phyloP scores from a whole-genome alignment of 2,797 vertebrate genomes.

The Bradypus variegatus region DNA sequence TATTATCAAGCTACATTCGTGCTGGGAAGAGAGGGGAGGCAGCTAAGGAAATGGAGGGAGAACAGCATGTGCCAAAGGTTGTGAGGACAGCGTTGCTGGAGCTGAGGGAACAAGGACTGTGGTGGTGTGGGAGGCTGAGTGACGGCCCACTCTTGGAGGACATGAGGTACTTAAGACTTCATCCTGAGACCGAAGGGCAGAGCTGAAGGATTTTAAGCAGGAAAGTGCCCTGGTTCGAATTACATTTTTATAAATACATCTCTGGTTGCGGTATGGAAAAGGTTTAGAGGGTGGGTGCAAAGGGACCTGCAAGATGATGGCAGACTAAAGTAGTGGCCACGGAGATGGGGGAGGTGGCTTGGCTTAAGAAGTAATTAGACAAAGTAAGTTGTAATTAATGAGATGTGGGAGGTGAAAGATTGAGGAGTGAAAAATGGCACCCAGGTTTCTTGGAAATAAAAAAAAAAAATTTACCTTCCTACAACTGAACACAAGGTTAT shows the following conservation, averaged over 20 bases:
- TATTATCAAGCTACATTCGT: background rate
- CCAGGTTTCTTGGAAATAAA: background rate
- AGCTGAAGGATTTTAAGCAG: constrained; percentile 27
- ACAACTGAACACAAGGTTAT: background rate
- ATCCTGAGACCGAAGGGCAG: constrained; percentile 27
- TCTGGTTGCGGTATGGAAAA: background rate
- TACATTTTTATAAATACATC: background rate
- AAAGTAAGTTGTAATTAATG: background rate
- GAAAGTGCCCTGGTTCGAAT: background rate
- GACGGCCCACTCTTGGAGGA: background rate
- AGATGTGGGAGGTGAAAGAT: background rate
- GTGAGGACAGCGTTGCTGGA: background rate
- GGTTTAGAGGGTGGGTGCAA: background rate
- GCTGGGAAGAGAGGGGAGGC: background rate
- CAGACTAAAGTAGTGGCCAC: background rate
- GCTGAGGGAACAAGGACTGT: background rate
- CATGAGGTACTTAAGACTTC: constrained; percentile 28
- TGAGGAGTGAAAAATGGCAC: background rate
- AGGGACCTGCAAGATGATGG: background rate
- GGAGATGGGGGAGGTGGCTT: background rate
- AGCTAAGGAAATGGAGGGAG: background rate
- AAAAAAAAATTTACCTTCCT: background rate
- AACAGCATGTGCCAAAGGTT: background rate
- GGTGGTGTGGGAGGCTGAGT: background rate
- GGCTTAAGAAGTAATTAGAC: background rate